These are phyloP conservation scores for Archegozetes longisetosus DNA, from an alignment of 1,140 invertebrate genomes.

Conservation along the genomic window DNA sequence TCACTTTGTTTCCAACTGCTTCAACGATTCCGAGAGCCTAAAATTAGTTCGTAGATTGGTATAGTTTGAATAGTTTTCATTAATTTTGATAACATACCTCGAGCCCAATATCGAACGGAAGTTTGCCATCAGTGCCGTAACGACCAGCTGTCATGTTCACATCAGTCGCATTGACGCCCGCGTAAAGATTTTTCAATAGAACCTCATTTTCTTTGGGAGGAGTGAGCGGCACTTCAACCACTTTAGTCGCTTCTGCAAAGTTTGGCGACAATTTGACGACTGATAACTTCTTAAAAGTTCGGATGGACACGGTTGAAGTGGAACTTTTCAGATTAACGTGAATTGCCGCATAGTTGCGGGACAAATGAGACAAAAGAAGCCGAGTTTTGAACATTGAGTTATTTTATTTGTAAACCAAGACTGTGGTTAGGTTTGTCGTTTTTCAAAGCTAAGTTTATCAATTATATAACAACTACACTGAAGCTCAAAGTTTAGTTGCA, in stretches of 20 bases:
- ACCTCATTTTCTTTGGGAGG: constrained; percentile 9
- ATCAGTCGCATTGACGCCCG: constrained; percentile 16
- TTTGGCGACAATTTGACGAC: not conserved
- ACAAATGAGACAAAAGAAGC: too few relatives aligned
- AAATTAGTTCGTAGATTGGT: not conserved
- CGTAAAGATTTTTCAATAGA: constrained; percentile 14
- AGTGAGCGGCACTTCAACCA: constrained; percentile 7
- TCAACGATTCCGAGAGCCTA: not conserved
- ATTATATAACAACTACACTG: too few relatives aligned
- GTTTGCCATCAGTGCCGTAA: constrained; percentile 14
- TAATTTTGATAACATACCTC: constrained; percentile 13
- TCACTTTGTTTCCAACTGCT: too few relatives aligned
- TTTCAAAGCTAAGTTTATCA: too few relatives aligned
- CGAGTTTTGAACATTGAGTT: too few relatives aligned
- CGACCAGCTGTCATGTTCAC: constrained; percentile 18
- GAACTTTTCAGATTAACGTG: too few relatives aligned
- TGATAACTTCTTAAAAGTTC: constrained; percentile 5
- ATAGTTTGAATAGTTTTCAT: not conserved
- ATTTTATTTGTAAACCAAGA: too few relatives aligned
- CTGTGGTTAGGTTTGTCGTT: too few relatives aligned
- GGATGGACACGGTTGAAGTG: too few relatives aligned
- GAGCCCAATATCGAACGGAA: too few relatives aligned
- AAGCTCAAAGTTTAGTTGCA: too few relatives aligned
- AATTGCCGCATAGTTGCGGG: too few relatives aligned
- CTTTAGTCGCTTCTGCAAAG: constrained; percentile 9